Base-by-base conservation (phyloP, 2,113 vertebrate genomes). In the Regulus satrapa region DNA sequence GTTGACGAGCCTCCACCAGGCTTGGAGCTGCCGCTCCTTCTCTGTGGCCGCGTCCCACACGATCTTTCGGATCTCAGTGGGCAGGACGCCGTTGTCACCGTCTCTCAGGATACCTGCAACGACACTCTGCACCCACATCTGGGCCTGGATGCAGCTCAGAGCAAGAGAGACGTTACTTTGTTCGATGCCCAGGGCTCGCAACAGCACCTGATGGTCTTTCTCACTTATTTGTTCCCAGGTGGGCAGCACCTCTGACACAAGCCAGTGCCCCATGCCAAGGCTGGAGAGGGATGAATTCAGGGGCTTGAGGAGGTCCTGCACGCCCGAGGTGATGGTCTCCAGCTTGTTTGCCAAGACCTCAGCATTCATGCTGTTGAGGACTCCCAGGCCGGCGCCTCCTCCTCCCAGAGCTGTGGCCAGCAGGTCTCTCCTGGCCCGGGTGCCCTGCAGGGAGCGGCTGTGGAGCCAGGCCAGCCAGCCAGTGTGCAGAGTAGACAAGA, bases 61-160 rank as follows among this genome's bases (percentile, higher is more conserved):
- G 0, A 97, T 95, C 79, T 97, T 97, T 41, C 96, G 83, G 85
- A 97, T 94, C 92, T 97, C 96, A 0, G 95, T 96, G 68, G 96
- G 96, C 67, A 97, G 95, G 88, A 97, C 11, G 0, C 96, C 96
- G 0, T 95, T 97, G 63, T 97, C 96, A 0, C 96, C 96, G 0
- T 97, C 95, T 17, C 96, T 94, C 85, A 97, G 92, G 88, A 97
- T 97, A 76, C 96, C 96, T 97, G 96, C 96, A 97, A 97, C 26
- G 4, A 97, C 96, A 96, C 76, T 97, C 95, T 97, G 96, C 88
- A 96, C 96, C 96, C 96, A 97, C 85, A 77, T 88, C 92, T 97
- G 96, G 79, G 96, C 96, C 85, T 97, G 96, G 92, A 97, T 97
- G 94, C 96, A 97, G 36, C 96, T 97, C 5, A 97, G 96, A 95